Evolutionary conservation across 2,113 vertebrate genomes (phyloP).

Genomic region (Colistium nudipinnis): DNA sequence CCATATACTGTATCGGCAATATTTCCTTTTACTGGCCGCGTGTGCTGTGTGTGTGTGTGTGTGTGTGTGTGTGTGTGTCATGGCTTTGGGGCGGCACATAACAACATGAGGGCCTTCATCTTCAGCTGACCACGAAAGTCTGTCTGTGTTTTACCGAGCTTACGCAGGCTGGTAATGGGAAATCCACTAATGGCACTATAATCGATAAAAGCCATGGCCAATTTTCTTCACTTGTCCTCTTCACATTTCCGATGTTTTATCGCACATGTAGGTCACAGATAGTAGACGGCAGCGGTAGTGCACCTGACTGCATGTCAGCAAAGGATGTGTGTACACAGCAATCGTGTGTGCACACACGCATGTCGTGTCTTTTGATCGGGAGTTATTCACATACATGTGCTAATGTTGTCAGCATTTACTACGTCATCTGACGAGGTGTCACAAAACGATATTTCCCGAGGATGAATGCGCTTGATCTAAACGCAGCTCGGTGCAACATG

Average conservation of each 20-base stretch:
- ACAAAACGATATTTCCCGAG: not conserved
- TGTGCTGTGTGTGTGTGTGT: constrained; percentile 1
- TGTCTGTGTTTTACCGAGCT: constrained; percentile 52
- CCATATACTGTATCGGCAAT: constrained; percentile 15
- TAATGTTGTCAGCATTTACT: no score
- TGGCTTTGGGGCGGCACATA: constrained; percentile 35
- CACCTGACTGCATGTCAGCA: constrained; percentile 4
- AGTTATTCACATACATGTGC: not conserved
- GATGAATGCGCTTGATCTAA: not conserved
- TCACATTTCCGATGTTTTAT: constrained; percentile 49
- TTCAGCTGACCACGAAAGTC: constrained; percentile 67
- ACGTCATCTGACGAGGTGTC: no score
- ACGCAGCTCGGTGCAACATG: constrained; percentile 1
- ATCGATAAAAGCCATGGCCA: constrained; percentile 72
- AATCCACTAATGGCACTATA: constrained; percentile 73
- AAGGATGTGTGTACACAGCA: not conserved
- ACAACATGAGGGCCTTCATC: constrained; percentile 56
- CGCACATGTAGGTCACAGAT: no score
- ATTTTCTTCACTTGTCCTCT: constrained; percentile 42
- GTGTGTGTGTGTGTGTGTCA: constrained; percentile 18
- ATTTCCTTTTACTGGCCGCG: constrained; percentile 31
- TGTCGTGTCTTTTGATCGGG: not conserved
- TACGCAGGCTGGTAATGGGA: constrained; percentile 71
- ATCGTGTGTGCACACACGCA: not conserved
- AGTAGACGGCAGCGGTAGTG: constrained; percentile 11